Evolutionary conservation across 2,888 invertebrate species (phyloP).

Genomic region (Drosophila heteroneura): DNA sequence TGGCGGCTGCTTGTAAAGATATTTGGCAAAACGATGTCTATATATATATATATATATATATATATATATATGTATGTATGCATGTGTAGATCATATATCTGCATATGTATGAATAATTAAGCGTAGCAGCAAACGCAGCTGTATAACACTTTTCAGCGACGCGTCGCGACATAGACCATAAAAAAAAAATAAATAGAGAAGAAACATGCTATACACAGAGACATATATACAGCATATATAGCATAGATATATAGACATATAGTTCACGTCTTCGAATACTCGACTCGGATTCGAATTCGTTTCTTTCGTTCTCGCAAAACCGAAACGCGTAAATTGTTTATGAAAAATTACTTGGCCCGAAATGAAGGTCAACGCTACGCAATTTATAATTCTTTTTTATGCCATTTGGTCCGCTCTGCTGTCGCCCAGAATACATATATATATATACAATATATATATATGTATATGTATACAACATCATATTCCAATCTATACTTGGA

Average conservation of each 20-base stretch:
- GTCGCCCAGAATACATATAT: constrained; percentile 41
- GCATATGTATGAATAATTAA: constrained; percentile 71
- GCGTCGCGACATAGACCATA: constrained; percentile 39
- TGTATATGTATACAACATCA: constrained; percentile 16
- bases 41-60: constrained; percentile 3
- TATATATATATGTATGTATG: neutral
- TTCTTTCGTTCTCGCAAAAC: constrained; percentile 26
- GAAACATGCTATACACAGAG: constrained; percentile 3
- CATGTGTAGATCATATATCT: constrained; percentile 42
- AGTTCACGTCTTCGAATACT: constrained; percentile 10
- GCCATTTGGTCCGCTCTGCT: constrained; percentile 57
- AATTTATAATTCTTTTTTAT: constrained; percentile 80
- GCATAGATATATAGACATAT: constrained; percentile 24
- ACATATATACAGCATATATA: constrained; percentile 7
- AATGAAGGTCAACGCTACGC: constrained; percentile 81
- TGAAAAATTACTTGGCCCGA: constrained; percentile 80
- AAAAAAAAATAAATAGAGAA: constrained; percentile 15
- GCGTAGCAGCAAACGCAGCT: constrained; percentile 69
- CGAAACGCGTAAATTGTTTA: constrained; percentile 79
- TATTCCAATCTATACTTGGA: constrained; percentile 40
- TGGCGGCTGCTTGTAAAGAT: constrained; percentile 31
- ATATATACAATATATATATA: neutral
- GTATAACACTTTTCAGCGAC: constrained; percentile 59
- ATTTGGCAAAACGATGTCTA: constrained; percentile 20
- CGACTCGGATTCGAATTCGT: constrained; percentile 19